Base-by-base conservation (phyloP, 2,888 invertebrate species). In the Heliconius hortense region DNA sequence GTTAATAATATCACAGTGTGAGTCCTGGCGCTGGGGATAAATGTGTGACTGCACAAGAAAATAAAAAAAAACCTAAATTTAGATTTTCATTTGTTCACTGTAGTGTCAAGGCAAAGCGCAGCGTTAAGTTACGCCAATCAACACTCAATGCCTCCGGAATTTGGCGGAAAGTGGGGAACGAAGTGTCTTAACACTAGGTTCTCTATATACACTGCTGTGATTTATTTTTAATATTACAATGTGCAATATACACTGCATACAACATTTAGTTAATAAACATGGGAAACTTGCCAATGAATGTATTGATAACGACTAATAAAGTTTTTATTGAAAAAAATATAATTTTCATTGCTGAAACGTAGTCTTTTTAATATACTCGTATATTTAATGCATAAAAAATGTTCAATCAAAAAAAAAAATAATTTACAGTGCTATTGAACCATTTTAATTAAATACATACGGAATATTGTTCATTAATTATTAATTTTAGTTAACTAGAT, bases 261-360 rank as follows among this genome's bases (percentile, higher is more conserved):
- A 31, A 69, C 1, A 31, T 56, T 7, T 8, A n/a, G n/a, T 68
- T 68, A 21, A 28, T 53, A 53, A 53, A 69, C 15, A 56, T 53
- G 69, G 69, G 56, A 56, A 56, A 56, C 28, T 69, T 69, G 69
- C 69, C 69, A 69, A 56, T 69, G n/a, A 48, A 67, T 48, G 43
- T 48, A 26, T 43, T 10, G 10, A 31, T 69, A 69, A 56, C 53
- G n/a, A 21, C 53, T 69, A 56, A 69, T 69, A 56, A 69, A 69
- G n/a, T 53, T 56, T 69, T 69, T 69, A 48, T 31, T 53, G 31
- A n/a, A 69, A 53, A 53, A 31, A 69, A 31, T 69, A 56, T 31
- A 69, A 56, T 56, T 56, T 13, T n/a, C 53, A 48, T 21, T 0
- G 26, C 3, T 31, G 11, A 68, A 53, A 68, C 11, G 8, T 31